Base-by-base conservation (phyloP, 2,113 vertebrate genomes). In the Poeciliopsis prolifica region DNA sequence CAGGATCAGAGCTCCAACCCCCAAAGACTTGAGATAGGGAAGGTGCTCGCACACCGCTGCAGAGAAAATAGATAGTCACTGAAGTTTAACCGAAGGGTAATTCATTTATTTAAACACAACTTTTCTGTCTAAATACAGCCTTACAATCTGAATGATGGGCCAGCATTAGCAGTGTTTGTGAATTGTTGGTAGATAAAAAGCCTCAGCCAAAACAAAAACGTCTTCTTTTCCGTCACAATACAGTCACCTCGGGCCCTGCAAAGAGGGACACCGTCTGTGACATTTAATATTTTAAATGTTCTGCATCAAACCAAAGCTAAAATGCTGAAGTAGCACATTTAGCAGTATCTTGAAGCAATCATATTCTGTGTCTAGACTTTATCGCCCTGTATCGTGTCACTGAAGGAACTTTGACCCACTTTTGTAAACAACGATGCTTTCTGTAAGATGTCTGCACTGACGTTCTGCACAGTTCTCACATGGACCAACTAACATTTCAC, bases 21-120 rank as follows among this genome's bases (percentile, higher is more conserved):
- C 87, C 90, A 94, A 73, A 37, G 92, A 91, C 83, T 70, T 90
- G 63, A 95, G 79, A 85, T 94, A 90, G 0, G 87, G 82, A 31
- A 95, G 81, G 33, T 71, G 87, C 29, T 91, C 83, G 13, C 86
- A 86, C 72, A 93, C 51, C 12, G 28, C 94, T 95, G 40, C 9
- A 78, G 14, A 71, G 33, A 73, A 31, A 70, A 40, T 2, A n/a
- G 30, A 80, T 4, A 72, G 24, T 70, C 26, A 61, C 17, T 26
- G 17, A n/a, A 11, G 29, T 61, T 61, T n/a, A 66, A 40, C 30
- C 62, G 58, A 0, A 65, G 15, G 2, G 1, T 19, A 30, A 54
- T 1, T n/a, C 1, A 48, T 48, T 15, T 44, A 14, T 44, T 35
- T 11, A 17, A 3, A 10, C 1, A 26, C 3, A 66, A 7, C 24